Base-by-base conservation (phyloP, 2,888 invertebrate species). In the Phlogophora meticulosa region DNA sequence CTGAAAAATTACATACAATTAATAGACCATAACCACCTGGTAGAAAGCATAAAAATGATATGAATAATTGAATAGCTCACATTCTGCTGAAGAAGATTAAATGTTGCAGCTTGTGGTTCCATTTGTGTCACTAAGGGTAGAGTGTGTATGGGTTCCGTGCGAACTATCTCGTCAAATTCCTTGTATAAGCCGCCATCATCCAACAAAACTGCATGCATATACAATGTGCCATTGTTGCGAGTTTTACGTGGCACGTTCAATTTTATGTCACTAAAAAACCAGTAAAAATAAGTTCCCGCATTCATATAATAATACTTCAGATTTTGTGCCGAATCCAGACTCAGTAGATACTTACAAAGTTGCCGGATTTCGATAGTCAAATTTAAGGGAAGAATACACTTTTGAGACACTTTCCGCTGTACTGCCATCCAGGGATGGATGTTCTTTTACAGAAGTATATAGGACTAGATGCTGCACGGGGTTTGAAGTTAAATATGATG, bases 211-310 rank as follows among this genome's bases (percentile, higher is more conserved):
- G 97, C 96, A 90, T 98, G 98, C 87, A 98, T 96, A 87, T 96
- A 97, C 51, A 99, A 89, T 7, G 98, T 97, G 0, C 99, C 99
- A 96, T 99, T 99, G 65, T 97, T 96, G 15, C 98, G 96, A 0
- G 98, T 98, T 89, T 96, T 96, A 24, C 93, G 91, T 4, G 98
- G 98, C 76, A 99, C 94, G 75, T 96, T 96, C 59, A 99, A 90
- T 59, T 94, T 95, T 32, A 98, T 87, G 55, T 96, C 96, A 83
- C 98, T 98, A 88, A 48, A 87, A 88, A 63, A 62, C 36, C 58
- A 71, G 1, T 76, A 5, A 36, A 28, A 24, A 34, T 59, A 15
- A 36, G 48, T 56, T 43, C 2, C 36, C 1, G 7, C 10, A 22
- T 11, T 2, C 55, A 48, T 24, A 34, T 7, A 7, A 5, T 32